Conservation (phyloP, 2,888 invertebrate genomes). For the Caenorhabditis virilis region DNA sequence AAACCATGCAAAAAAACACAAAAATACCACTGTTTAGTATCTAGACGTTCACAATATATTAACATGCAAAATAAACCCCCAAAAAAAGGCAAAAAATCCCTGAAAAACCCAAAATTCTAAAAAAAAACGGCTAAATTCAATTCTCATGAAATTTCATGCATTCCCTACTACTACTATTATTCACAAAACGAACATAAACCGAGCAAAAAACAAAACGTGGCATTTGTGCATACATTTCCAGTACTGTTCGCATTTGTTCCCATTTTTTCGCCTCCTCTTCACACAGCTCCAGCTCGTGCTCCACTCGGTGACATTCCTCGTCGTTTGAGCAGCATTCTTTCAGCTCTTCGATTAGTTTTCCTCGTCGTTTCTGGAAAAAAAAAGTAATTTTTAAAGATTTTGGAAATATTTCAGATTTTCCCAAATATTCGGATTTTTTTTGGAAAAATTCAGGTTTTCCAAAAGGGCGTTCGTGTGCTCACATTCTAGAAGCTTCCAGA, state of each 20-base stretch:
- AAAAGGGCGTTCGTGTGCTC: no score
- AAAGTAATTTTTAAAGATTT: neutral
- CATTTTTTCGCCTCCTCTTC: constrained; percentile 78
- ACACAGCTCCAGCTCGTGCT: constrained; percentile 73
- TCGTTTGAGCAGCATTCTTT: constrained; percentile 24
- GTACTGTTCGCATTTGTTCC: constrained; percentile 93
- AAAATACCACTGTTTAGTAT: no score
- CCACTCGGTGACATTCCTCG: constrained; percentile 26
- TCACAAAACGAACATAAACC: neutral
- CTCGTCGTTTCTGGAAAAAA: constrained; percentile 40
- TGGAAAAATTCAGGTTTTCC: no score
- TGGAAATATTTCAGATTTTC: neutral
- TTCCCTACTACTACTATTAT: no score
- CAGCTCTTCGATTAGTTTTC: constrained; percentile 35
- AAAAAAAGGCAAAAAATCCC: no score
- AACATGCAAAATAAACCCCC: no score
- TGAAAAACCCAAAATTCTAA: no score
- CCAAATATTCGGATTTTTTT: neutral
- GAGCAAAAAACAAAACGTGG: neutral
- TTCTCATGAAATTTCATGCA: no score
- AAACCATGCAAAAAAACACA: constrained; percentile 5
- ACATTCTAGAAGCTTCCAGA: no score
- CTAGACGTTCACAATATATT: no score
- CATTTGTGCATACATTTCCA: constrained; percentile 84
- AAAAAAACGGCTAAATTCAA: no score